Percentiles rank a stretch among this genome's conserved stretches.
These are phyloP conservation scores for Heterocephalus glaber DNA, from an alignment of 2,113 vertebrate genomes.

Conservation along the genomic window DNA sequence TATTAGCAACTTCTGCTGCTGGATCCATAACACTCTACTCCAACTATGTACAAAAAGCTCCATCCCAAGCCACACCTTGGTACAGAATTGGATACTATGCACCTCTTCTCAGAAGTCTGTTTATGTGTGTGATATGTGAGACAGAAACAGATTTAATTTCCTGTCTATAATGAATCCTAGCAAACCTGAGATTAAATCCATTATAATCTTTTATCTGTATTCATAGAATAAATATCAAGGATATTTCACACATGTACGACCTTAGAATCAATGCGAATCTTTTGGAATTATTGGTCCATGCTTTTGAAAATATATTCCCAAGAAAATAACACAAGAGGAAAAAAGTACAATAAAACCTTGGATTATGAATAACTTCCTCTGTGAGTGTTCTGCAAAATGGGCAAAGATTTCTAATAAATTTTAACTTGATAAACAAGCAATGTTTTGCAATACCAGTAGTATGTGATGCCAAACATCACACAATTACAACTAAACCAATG, in stretches of 20 bases:
- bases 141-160: not conserved
- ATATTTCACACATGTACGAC: not conserved
- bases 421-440: not conserved
- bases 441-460: not conserved
- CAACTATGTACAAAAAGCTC: not conserved
- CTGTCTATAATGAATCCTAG: not conserved
- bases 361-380: not conserved
- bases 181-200: not conserved
- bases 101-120: not conserved
- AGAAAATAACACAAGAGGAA: not conserved
- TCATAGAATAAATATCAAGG: conserved; percentile 33
- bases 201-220: not conserved
- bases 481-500: not conserved
- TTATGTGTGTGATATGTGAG: not conserved
- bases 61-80: not conserved
- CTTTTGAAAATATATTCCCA: not conserved
- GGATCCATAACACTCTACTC: not conserved
- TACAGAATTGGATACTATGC: not conserved
- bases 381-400: not conserved
- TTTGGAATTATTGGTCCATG: not conserved
- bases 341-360: not conserved
- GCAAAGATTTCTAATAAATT: not conserved
- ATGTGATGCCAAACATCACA: not conserved
- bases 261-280: not conserved
- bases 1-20: not conserved